Conservation (phyloP, 2,113 vertebrate species). For the Lagopus leucura region DNA sequence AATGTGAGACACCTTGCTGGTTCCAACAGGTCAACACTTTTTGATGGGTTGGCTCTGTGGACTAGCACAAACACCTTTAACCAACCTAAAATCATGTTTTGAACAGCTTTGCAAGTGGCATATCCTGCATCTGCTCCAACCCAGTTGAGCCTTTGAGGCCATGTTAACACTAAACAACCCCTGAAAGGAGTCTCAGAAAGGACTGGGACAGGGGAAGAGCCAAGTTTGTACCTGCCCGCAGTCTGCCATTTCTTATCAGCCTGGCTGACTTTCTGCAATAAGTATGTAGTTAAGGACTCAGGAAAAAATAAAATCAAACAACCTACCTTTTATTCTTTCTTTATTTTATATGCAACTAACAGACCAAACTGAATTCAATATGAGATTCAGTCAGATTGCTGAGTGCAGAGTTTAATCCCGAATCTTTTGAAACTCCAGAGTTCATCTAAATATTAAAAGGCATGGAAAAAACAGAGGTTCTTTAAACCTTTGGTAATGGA, state of each 20-base stretch:
- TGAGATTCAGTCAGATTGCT: not conserved
- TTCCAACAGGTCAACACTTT: not conserved
- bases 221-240: not conserved
- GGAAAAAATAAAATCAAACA: not conserved
- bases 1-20: not conserved
- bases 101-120: rapidly evolving
- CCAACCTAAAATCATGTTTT: not conserved
- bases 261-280: not conserved
- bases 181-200: not conserved
- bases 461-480: constrained; percentile 31
- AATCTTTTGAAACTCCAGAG: constrained; percentile 26
- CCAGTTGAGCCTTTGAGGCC: not conserved
- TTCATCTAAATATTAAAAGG: constrained; percentile 59
- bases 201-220: not conserved
- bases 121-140: not conserved
- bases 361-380: not conserved
- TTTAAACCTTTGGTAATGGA: constrained; percentile 62
- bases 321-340: not conserved
- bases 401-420: constrained; percentile 18
- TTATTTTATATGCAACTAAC: not conserved
- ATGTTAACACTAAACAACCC: not conserved
- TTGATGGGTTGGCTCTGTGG: not conserved
- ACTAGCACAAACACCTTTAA: not conserved
- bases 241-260: not conserved
- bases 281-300: not conserved